These are phyloP conservation scores for Euzophera pinguis DNA, from an alignment of 2,888 invertebrate genomes.

Conservation along the genomic window DNA sequence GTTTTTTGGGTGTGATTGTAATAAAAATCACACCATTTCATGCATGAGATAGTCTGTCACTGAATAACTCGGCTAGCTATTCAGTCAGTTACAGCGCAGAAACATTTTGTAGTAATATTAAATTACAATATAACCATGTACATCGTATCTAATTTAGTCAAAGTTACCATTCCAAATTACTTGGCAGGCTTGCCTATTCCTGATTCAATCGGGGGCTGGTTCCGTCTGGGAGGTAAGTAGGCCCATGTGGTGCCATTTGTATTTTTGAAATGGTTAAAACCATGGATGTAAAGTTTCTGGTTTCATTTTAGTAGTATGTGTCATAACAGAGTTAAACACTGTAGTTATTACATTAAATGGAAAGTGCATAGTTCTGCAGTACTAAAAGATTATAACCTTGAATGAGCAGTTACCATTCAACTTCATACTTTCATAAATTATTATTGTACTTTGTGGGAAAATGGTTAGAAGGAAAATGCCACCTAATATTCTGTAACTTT, in stretches of 20 bases:
- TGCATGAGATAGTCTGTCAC: constrained; percentile 12
- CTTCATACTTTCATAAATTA: constrained; percentile 29
- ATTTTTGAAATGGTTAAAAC: no score
- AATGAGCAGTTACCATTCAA: constrained; percentile 15
- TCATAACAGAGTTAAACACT: no score
- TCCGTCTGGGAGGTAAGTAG: constrained; percentile 87
- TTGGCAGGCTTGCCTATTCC: constrained; percentile 91
- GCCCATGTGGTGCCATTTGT: no score
- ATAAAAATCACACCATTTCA: background rate
- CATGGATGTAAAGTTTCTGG: no score
- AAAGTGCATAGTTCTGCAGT: no score
- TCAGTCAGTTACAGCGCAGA: constrained; percentile 3
- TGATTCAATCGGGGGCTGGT: constrained; percentile 91
- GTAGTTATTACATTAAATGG: no score
- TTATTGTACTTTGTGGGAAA: background rate
- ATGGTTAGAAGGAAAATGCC: no score
- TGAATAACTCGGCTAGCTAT: constrained; percentile 5
- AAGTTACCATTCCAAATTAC: constrained; percentile 90
- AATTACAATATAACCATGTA: constrained; percentile 78
- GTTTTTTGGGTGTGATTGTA: constrained; percentile 2
- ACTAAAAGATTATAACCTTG: background rate
- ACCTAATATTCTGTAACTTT: no score
- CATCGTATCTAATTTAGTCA: constrained; percentile 86
- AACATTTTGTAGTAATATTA: background rate
- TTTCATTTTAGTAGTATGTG: no score